Percentiles rank a stretch among this genome's conserved stretches.
Evolutionary conservation across 23 tunicate species (phyloP).

Genomic region (Trididemnum clinides): DNA sequence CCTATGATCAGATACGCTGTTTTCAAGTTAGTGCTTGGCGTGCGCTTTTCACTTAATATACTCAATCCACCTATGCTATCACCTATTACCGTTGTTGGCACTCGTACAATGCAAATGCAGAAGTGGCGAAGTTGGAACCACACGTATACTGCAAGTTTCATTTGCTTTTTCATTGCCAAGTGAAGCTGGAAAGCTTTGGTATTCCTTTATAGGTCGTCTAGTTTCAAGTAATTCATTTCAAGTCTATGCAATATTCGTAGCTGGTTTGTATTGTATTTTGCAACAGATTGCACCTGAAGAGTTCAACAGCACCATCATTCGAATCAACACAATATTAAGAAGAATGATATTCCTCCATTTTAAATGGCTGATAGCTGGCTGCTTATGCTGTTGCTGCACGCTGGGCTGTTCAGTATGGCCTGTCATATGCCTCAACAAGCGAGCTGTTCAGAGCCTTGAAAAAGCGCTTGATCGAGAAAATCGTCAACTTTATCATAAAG

Average conservation of each 20-base stretch:
- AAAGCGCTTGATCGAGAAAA: constrained; percentile 92
- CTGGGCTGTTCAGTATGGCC: constrained; percentile 87
- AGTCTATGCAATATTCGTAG: background rate
- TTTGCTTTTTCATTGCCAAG: too few relatives aligned
- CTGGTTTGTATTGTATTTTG: background rate
- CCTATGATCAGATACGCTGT: too few relatives aligned
- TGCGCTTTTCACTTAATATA: too few relatives aligned
- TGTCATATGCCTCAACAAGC: constrained; percentile 80
- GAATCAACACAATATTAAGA: constrained; percentile 67
- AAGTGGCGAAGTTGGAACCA: too few relatives aligned
- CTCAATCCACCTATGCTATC: too few relatives aligned
- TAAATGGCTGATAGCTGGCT: constrained; percentile 79
- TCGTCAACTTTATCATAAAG: constrained; percentile 91
- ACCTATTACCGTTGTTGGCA: too few relatives aligned
- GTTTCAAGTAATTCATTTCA: too few relatives aligned
- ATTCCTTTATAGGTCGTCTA: too few relatives aligned
- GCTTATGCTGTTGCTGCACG: constrained; percentile 95
- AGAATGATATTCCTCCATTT: constrained; percentile 72
- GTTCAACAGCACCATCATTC: constrained; percentile 52
- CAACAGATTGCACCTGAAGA: constrained; percentile 91
- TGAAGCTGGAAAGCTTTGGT: too few relatives aligned
- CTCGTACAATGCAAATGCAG: too few relatives aligned
- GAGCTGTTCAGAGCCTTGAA: constrained; percentile 48
- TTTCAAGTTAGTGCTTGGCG: too few relatives aligned
- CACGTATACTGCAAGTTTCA: too few relatives aligned